A percentile compares a stretch with the other conserved stretches of the same genome.
Conservation (phyloP, 2,888 invertebrate genomes). For the Subacronicta megacephala region DNA sequence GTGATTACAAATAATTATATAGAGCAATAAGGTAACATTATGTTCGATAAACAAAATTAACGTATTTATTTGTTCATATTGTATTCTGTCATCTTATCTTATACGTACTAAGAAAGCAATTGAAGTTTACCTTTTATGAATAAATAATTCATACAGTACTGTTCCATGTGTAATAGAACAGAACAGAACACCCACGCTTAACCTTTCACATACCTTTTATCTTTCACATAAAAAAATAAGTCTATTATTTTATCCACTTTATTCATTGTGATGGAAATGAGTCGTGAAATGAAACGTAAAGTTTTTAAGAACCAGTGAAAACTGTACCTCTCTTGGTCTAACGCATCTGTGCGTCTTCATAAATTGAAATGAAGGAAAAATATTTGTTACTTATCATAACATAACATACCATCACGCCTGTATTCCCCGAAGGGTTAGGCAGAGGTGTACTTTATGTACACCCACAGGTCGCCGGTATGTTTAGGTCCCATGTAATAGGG, state of each 20-base stretch:
- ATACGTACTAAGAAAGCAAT: not conserved
- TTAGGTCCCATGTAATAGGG: too few species aligned
- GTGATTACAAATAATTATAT: not conserved
- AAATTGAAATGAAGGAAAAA: not conserved
- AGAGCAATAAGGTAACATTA: not conserved
- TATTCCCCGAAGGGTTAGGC: too few species aligned
- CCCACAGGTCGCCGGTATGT: too few species aligned
- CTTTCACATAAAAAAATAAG: not conserved
- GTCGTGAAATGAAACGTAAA: too few species aligned
- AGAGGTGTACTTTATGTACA: too few species aligned
- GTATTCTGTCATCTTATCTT: not conserved
- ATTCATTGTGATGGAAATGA: too few species aligned
- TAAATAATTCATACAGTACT: not conserved
- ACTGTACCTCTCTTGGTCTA: too few species aligned
- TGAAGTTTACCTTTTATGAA: not conserved
- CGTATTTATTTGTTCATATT: conserved; percentile 3
- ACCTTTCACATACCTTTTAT: not conserved
- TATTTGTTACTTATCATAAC: not conserved
- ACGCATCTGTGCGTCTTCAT: not conserved
- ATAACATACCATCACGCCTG: too few species aligned
- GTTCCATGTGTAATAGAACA: not conserved
- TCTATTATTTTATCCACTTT: too few species aligned
- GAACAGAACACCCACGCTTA: not conserved
- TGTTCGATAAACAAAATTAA: not conserved
- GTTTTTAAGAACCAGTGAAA: too few species aligned